Evolutionary conservation across 2,888 invertebrate genomes (phyloP).

Genomic region (Hermaeophaga mercurialis): DNA sequence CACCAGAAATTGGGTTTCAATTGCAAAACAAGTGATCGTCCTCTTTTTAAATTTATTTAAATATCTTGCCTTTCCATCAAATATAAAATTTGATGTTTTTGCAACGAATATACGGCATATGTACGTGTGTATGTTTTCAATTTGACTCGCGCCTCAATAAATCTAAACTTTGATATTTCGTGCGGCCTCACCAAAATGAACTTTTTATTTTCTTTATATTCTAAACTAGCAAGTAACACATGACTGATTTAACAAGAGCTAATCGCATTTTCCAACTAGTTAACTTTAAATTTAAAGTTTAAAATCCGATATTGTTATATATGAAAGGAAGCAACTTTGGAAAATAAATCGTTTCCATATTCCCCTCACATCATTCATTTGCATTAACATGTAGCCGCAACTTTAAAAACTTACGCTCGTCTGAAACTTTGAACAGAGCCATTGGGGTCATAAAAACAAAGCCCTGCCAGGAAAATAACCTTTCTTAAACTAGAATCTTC

Average conservation of each 20-base stretch:
- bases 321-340: constrained; percentile 1
- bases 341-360: constrained; percentile 13
- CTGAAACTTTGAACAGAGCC: constrained; percentile 24
- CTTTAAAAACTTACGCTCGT: constrained; percentile 24
- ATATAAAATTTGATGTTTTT: too few relatives aligned
- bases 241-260: neutral
- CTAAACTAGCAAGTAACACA: neutral
- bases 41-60: too few relatives aligned
- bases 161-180: too few relatives aligned
- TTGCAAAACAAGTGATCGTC: too few relatives aligned
- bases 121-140: too few relatives aligned
- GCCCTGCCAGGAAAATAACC: constrained; percentile 18
- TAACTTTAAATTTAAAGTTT: neutral
- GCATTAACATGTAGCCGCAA: constrained; percentile 22
- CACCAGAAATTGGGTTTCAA: too few relatives aligned
- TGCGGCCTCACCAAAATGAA: too few relatives aligned
- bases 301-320: neutral
- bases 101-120: too few relatives aligned
- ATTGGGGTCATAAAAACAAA: constrained; percentile 26
- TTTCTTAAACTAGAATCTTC: constrained; percentile 8
- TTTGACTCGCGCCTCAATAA: too few relatives aligned
- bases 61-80: too few relatives aligned
- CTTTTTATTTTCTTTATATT: too few relatives aligned
- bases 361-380: constrained; percentile 24
- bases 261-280: neutral